Percentiles rank a stretch among this genome's conserved stretches.
phyloP scores from a whole-genome alignment of 2,888 invertebrate genomes.

The Mythimna ferrago region DNA sequence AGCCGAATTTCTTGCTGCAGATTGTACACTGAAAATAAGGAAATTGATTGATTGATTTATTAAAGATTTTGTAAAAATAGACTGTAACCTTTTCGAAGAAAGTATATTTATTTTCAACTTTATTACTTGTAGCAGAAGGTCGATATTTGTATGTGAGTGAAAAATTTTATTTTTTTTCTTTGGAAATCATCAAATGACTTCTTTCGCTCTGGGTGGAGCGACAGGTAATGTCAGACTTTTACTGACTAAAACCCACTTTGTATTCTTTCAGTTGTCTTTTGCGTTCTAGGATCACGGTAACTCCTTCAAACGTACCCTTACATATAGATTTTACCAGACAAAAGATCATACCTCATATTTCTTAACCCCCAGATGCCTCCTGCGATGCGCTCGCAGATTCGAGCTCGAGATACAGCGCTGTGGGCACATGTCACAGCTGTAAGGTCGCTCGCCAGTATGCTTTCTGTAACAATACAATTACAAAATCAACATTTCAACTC shows the following conservation, averaged over 20 bases:
- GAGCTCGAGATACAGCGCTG: slow-evolving; percentile 84
- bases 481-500: too few relatives aligned
- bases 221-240: too few relatives aligned
- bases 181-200: too few relatives aligned
- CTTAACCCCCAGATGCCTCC: slow-evolving; percentile 79
- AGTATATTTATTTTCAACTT: not conserved
- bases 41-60: not conserved
- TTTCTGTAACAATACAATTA: slow-evolving; percentile 68
- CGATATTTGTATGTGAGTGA: too few relatives aligned
- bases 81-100: not conserved
- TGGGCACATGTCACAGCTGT: slow-evolving; percentile 81
- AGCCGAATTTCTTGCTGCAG: slow-evolving; percentile 84
- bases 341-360: slow-evolving; percentile 74
- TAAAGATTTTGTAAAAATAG: not conserved
- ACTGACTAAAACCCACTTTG: too few relatives aligned
- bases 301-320: too few relatives aligned
- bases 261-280: too few relatives aligned
- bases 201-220: too few relatives aligned
- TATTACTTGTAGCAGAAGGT: too few relatives aligned
- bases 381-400: slow-evolving; percentile 81
- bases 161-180: too few relatives aligned
- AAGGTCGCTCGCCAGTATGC: slow-evolving; percentile 85
- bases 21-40: slow-evolving; percentile 79
- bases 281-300: too few relatives aligned
- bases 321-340: too few relatives aligned